Percentiles rank a stretch among this genome's conserved stretches.
phyloP scores from a whole-genome alignment of 2,888 invertebrate genomes.

The Brachyptera risi region DNA sequence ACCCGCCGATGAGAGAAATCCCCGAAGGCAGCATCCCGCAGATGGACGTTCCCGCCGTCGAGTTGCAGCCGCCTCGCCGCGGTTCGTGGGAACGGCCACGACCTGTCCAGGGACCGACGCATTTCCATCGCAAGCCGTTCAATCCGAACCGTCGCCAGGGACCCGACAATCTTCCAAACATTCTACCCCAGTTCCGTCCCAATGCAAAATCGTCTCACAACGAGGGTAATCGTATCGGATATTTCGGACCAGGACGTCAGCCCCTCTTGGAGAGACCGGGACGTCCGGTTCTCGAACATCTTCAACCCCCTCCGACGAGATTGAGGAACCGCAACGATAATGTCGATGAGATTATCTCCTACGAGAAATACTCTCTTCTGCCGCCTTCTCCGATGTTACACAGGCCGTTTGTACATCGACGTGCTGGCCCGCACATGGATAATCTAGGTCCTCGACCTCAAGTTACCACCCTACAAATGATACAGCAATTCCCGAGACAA shows the following conservation, averaged over 20 bases:
- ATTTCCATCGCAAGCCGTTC: conserved; percentile 10
- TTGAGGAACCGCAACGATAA: conserved; percentile 39
- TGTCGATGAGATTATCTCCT: conserved; percentile 25
- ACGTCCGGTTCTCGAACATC: conserved; percentile 10
- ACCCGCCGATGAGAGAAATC: conserved; percentile 1
- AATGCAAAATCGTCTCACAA: conserved; percentile 56
- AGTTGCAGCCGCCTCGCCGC: conserved; percentile 3
- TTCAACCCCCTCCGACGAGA: conserved; percentile 39
- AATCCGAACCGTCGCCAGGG: conserved; percentile 8
- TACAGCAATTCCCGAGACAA: conserved; percentile 46
- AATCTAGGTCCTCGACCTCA: conserved; percentile 42
- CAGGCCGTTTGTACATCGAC: conserved; percentile 36
- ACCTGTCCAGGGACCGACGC: no score
- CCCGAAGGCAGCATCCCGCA: conserved; percentile 1
- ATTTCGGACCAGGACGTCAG: conserved; percentile 25
- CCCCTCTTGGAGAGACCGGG: conserved; percentile 23
- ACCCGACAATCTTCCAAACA: conserved; percentile 54
- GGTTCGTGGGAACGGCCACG: conserved; percentile 8
- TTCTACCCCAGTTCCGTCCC: conserved; percentile 67
- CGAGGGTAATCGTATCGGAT: conserved; percentile 36
- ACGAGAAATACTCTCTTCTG: conserved; percentile 38
- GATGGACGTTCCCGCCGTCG: background rate
- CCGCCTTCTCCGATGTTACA: conserved; percentile 47
- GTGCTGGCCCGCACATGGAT: conserved; percentile 25
- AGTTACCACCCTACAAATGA: conserved; percentile 65